phyloP scores from a whole-genome alignment of 2,113 vertebrate genomes.

The Spea multiplicata region DNA sequence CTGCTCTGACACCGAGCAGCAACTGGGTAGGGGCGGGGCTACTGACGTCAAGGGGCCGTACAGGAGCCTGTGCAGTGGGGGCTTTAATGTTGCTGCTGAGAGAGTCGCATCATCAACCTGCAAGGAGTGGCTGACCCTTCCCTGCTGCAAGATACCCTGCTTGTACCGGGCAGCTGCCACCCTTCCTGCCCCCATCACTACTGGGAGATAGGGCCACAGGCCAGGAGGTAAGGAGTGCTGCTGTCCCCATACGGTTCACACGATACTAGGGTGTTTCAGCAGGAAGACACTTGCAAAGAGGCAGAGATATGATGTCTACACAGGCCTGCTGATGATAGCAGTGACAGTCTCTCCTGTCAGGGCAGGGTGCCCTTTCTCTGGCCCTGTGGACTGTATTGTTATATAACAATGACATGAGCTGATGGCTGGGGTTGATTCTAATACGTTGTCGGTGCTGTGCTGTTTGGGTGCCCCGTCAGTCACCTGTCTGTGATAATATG shows the following conservation, averaged over 20 bases:
- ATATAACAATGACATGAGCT: too few relatives aligned
- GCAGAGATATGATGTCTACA: too few relatives aligned
- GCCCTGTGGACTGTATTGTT: too few relatives aligned
- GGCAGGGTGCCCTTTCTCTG: too few relatives aligned
- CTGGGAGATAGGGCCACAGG: background rate
- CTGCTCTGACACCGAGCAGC: background rate
- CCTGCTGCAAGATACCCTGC: constrained; percentile 15
- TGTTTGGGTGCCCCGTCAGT: too few relatives aligned
- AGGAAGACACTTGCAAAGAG: too few relatives aligned
- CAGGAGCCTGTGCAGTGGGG: constrained; percentile 16
- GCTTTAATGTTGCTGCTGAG: constrained; percentile 6
- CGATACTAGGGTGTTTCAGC: too few relatives aligned
- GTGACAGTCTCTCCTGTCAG: too few relatives aligned
- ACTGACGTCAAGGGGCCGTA: background rate
- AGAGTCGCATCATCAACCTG: constrained; percentile 42
- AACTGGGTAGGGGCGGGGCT: background rate
- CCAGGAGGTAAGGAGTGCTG: background rate
- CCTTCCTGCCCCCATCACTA: background rate
- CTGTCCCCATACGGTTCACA: background rate
- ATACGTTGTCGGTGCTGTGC: too few relatives aligned
- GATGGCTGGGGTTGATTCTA: too few relatives aligned
- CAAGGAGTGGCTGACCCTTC: constrained; percentile 39
- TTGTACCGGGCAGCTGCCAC: background rate
- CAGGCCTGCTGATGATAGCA: too few relatives aligned
- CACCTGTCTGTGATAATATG: too few relatives aligned